Percentiles rank a stretch among this genome's conserved stretches.
Conservation (phyloP, 2,113 vertebrate species). For the Psilopsiagon aymara region DNA sequence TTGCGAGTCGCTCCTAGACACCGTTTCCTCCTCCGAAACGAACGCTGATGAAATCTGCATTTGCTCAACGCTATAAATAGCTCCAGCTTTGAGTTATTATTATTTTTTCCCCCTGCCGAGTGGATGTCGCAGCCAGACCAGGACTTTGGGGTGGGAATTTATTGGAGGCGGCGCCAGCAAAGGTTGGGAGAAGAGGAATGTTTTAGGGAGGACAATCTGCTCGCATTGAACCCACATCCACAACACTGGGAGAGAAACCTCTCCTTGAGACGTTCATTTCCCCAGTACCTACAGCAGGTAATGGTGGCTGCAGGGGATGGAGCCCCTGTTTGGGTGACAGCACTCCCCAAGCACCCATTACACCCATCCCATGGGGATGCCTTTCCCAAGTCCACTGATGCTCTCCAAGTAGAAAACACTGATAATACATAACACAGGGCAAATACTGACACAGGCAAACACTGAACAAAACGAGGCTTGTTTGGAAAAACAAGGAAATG, state of each 20-base stretch:
- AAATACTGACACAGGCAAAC: neutral
- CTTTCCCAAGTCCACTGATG: neutral
- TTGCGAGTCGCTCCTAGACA: slow-evolving; percentile 62
- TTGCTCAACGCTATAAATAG: slow-evolving; percentile 64
- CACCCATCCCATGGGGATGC: accelerated
- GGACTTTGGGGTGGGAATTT: neutral
- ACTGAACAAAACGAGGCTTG: neutral
- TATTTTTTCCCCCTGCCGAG: neutral
- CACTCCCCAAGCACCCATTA: neutral
- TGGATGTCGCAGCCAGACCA: neutral
- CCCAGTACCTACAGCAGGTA: accelerated
- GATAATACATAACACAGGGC: neutral
- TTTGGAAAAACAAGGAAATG: neutral
- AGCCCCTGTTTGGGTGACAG: accelerated
- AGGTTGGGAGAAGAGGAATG: slow-evolving; percentile 31
- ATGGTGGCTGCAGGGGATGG: neutral
- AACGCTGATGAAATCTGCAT: slow-evolving; percentile 55
- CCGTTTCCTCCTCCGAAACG: slow-evolving; percentile 49
- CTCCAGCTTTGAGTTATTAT: neutral
- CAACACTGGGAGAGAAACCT: neutral
- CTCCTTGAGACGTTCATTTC: neutral
- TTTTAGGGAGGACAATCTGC: neutral
- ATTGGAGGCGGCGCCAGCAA: neutral
- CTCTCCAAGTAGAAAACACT: neutral
- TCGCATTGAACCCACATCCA: neutral